Evolutionary conservation across 1,140 invertebrate species (phyloP).

Genomic region (Atta texana): DNA sequence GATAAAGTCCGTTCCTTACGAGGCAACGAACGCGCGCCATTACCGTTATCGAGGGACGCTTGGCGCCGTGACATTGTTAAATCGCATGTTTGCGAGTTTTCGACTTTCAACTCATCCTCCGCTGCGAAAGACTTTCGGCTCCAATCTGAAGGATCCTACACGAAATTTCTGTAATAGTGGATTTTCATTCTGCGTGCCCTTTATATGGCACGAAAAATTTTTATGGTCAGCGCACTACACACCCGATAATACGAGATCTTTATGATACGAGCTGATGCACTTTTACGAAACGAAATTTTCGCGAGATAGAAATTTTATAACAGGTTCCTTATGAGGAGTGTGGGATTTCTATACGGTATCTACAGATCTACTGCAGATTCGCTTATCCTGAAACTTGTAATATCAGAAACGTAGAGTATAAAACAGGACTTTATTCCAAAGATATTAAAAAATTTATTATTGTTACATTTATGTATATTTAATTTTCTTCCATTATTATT

Average conservation of each 20-base stretch:
- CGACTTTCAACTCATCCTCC: slow-evolving; percentile 56
- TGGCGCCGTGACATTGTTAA: slow-evolving; percentile 58
- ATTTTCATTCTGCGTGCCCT: slow-evolving; percentile 12
- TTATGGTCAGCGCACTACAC: slow-evolving; percentile 31
- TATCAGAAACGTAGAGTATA: not conserved
- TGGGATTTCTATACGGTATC: slow-evolving; percentile 1
- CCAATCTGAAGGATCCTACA: slow-evolving; percentile 29
- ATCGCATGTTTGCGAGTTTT: slow-evolving; percentile 69
- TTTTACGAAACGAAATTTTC: slow-evolving; percentile 47
- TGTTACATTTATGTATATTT: not conserved
- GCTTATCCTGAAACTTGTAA: not conserved
- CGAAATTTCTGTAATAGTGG: slow-evolving; percentile 51
- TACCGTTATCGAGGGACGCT: slow-evolving; percentile 76
- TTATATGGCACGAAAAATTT: slow-evolving; percentile 15
- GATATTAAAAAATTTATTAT: not conserved
- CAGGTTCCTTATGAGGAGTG: not conserved
- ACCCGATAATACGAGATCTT: slow-evolving; percentile 45
- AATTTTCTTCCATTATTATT: not conserved
- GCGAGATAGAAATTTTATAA: slow-evolving; percentile 44
- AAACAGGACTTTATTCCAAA: slow-evolving; percentile 1
- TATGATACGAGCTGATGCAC: slow-evolving; percentile 40
- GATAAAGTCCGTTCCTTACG: slow-evolving; percentile 70
- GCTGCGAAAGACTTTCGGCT: slow-evolving; percentile 40
- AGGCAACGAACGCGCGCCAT: slow-evolving; percentile 74
- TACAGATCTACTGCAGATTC: slow-evolving; percentile 8